Base-by-base conservation (phyloP, 2,113 vertebrate genomes). In the Poeciliopsis retropinna region DNA sequence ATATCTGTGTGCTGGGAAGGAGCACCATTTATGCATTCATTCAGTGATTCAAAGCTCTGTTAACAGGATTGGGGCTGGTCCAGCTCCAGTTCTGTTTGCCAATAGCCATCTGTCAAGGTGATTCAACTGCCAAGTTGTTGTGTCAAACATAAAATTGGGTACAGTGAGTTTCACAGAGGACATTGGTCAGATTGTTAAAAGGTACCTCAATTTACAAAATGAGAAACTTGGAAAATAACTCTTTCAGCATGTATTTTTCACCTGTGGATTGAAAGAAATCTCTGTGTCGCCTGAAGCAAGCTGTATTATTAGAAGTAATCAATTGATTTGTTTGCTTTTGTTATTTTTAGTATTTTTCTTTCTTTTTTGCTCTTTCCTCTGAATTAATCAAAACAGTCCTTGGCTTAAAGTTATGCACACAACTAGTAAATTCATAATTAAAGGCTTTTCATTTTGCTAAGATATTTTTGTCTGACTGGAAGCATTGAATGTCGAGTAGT, bases 1-100 rank as follows among this genome's bases (percentile, higher is more conserved):
- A 0, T 69, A 14, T 15, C 39, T 41, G 5, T 47, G 65, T 31
- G 78, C 71, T 65, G 37, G 70, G 72, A 84, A 78, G 72, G 5
- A 44, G 2, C 39, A 3, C 66, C 71, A 85, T 81, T 83, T 70
- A 17, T 68, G 3, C 39, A 41, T 15, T 41, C 77, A 22, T 79
- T 80, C 82, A 79, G 85, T 88, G 79, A 83, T 76, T n/a, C 51
- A 57, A n/a, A 76, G 85, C 70, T 71, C 30, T 57, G 71, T 77
- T 84, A 87, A 89, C 81, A 67, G 70, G 78, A 72, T 64, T 87
- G 75, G 72, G 69, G 25, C 12, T 8, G 3, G 13, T 70, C 83
- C 85, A 77, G 68, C 44, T 47, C 14, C 17, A 19, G 17, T 83
- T 89, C 73, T 82, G 78, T 76, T 82, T 71, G 67, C 70, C 30